Evolutionary conservation across 2,888 invertebrate genomes (phyloP), one percentile per base, ranked within the genome.

Genomic region (Cryptocheilus praepositus): DNA sequence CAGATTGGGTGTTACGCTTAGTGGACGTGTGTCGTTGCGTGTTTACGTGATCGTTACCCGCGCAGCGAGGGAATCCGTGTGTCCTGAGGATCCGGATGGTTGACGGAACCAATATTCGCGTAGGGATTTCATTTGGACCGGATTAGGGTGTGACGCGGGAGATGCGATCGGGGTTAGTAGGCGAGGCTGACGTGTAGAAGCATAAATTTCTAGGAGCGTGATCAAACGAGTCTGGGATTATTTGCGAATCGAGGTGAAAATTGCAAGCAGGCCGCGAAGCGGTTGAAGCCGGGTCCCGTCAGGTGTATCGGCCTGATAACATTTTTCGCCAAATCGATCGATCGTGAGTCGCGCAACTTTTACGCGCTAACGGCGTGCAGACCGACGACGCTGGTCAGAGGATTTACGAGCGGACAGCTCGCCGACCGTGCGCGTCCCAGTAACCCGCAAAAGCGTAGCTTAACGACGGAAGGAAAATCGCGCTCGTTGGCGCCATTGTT

Each of bases 391-490:
- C 67, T 64, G 63, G 66, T 72, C 67, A 64, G 44, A 64, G 64
- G 67, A 64, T 64, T 63, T 62, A 56, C 61, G 66, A 67, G 21
- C 64, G 59, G 61, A 57, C 68, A 57, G 65, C 21, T 67, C 49
- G 61, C 52, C 36, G 8, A 36, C 25, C 25, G 36, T 1, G 54
- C 46, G 59, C 59, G 77, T 74, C 66, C 77, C 54, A 68, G 74
- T 77, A 77, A 74, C 74, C 77, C 62, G 66, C 62, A 66, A 70
- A 64, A 52, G 64, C 52, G 60, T 21, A 36, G 1, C 11, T 36
- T 36, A 64, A 74, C 74, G 57, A 71, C 72, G 65, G 28, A 63
- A 61, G 53, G 53, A 49, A 56, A 64, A 55, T 57, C 54, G 52
- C 59, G 61, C 28, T 43, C 28, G 61, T 28, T 36, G 11, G 15